Evolutionary conservation across 2,888 invertebrate species (phyloP).

Genomic region (Ariolimax columbianus): DNA sequence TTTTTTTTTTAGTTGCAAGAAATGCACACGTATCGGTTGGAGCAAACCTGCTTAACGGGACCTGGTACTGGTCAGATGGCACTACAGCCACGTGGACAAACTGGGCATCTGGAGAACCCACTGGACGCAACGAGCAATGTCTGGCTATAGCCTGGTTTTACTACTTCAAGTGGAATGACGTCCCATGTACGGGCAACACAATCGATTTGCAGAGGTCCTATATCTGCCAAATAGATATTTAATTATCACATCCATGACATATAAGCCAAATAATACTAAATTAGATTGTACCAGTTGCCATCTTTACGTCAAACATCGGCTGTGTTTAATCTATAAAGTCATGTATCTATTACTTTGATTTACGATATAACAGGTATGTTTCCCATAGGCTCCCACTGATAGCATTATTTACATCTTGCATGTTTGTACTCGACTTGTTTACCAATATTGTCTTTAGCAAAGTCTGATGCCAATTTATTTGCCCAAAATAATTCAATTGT

Average conservation of each 20-base stretch:
- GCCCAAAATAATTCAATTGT: too few species aligned
- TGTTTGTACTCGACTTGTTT: too few species aligned
- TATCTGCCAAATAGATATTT: slow-evolving; percentile 49
- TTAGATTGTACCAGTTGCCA: too few species aligned
- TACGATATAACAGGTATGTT: too few species aligned
- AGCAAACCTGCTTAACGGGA: background rate
- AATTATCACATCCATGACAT: background rate
- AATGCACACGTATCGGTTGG: slow-evolving; percentile 32
- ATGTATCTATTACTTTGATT: too few species aligned
- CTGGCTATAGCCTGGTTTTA: slow-evolving; percentile 52
- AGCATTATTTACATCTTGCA: too few species aligned
- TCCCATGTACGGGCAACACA: slow-evolving; percentile 42
- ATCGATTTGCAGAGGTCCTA: slow-evolving; percentile 26
- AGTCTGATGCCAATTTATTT: too few species aligned
- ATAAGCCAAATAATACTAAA: background rate
- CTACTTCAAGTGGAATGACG: slow-evolving; percentile 54
- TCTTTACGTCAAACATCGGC: too few species aligned
- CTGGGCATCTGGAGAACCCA: slow-evolving; percentile 52
- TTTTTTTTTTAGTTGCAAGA: slow-evolving; percentile 40
- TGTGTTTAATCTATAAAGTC: too few species aligned
- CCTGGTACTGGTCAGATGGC: slow-evolving; percentile 46
- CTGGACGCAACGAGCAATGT: slow-evolving; percentile 44
- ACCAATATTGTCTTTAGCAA: too few species aligned
- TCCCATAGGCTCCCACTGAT: too few species aligned
- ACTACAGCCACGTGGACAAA: slow-evolving; percentile 49